These are phyloP conservation scores for Tragulus kanchil DNA, from an alignment of 2,113 vertebrate genomes.

Conservation along the genomic window DNA sequence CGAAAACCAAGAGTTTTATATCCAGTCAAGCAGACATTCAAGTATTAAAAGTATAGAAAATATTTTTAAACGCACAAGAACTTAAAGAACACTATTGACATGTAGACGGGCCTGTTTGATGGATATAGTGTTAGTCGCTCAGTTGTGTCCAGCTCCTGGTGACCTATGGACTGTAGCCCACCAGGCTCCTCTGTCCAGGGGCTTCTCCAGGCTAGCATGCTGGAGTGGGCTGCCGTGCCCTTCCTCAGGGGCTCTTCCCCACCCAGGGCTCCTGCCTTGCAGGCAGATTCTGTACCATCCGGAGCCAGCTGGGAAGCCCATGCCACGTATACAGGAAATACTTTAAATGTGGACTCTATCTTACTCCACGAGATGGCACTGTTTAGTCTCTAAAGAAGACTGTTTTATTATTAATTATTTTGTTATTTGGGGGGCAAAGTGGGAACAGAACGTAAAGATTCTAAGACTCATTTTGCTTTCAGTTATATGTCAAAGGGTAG, in stretches of 20 bases:
- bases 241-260: not conserved
- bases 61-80: not conserved
- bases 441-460: not conserved
- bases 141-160: not conserved
- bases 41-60: not conserved
- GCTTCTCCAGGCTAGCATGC: not conserved
- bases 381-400: not conserved
- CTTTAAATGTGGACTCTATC: too few relatives aligned
- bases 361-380: not conserved
- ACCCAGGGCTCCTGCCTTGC: not conserved
- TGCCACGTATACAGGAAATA: too few relatives aligned
- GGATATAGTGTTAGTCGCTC: not conserved
- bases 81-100: not conserved
- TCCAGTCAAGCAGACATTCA: not conserved
- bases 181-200: not conserved
- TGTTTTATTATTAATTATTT: not conserved
- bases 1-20: not conserved
- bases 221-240: not conserved
- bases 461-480: not conserved
- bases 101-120: fast-evolving
- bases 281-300: not conserved
- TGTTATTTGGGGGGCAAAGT: not conserved
- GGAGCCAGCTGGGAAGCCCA: not conserved
- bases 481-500: not conserved
- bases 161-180: not conserved